These are phyloP conservation scores for Pseudoips prasinana DNA, from an alignment of 2,888 invertebrate genomes.

Conservation along the genomic window DNA sequence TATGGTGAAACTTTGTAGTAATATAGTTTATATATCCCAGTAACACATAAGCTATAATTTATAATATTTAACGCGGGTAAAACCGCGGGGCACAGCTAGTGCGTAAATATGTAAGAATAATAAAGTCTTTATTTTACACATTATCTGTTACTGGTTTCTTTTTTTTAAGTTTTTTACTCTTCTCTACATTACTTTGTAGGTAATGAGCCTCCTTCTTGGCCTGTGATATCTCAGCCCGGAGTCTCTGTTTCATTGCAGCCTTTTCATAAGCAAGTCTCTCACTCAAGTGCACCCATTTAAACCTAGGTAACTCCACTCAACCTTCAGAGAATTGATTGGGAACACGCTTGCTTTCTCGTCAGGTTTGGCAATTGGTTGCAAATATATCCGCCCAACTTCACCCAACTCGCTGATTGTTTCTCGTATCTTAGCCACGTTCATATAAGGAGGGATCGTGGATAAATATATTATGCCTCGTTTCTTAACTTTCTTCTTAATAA, in stretches of 20 bases:
- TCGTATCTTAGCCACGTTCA: slow-evolving; percentile 93
- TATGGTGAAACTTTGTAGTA: too few species aligned
- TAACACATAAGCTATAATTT: too few species aligned
- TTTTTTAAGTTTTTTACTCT: slow-evolving; percentile 88
- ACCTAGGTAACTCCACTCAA: slow-evolving; percentile 97
- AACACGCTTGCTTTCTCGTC: slow-evolving; percentile 81
- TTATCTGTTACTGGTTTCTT: slow-evolving; percentile 22
- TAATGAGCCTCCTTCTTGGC: too few species aligned
- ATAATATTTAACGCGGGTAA: too few species aligned
- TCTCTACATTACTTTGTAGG: slow-evolving; percentile 92
- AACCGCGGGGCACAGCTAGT: too few species aligned
- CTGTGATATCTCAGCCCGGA: too few species aligned
- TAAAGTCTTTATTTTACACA: slow-evolving; percentile 17
- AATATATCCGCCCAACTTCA: slow-evolving; percentile 91
- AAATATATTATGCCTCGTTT: slow-evolving; percentile 95
- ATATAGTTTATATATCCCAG: too few species aligned
- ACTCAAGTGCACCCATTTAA: too few species aligned
- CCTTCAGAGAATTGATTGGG: too few species aligned
- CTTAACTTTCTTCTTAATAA: slow-evolving; percentile 76
- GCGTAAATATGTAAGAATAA: too few species aligned
- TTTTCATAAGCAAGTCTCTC: too few species aligned
- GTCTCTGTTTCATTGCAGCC: too few species aligned
- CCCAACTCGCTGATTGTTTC: slow-evolving; percentile 92
- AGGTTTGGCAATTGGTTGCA: slow-evolving; percentile 86
- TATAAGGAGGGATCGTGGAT: slow-evolving; percentile 93